A percentile compares a stretch with the other conserved stretches of the same genome.
These are phyloP conservation scores for Macroramphosus scolopax DNA, from an alignment of 2,797 vertebrate species.

Conservation along the genomic window DNA sequence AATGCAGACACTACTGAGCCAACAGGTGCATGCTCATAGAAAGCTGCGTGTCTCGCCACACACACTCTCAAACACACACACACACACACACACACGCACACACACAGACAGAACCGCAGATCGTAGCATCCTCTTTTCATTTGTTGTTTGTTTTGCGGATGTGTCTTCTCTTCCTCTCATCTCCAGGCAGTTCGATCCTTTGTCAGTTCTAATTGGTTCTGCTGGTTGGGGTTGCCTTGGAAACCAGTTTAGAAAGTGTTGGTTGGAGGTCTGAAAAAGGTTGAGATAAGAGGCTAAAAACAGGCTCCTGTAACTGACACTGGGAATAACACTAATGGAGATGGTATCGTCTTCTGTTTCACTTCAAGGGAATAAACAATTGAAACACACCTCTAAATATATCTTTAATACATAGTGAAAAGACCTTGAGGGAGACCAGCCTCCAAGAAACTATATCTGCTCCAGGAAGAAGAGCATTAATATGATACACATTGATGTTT, in stretches of 20 bases:
- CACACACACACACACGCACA: neutral
- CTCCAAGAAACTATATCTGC: too few relatives aligned
- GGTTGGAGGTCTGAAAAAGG: constrained; percentile 50
- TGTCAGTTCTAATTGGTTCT: constrained; percentile 62
- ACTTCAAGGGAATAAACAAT: too few relatives aligned
- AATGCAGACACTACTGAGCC: constrained; percentile 17
- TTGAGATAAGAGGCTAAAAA: constrained; percentile 41
- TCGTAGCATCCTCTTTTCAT: constrained; percentile 7
- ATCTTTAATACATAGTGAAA: too few relatives aligned
- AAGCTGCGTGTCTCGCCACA: too few relatives aligned
- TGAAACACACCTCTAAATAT: too few relatives aligned
- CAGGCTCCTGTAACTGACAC: constrained; percentile 24
- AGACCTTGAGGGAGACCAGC: too few relatives aligned
- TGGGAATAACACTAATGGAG: too few relatives aligned
- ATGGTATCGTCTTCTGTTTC: too few relatives aligned
- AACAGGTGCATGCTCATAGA: constrained; percentile 23
- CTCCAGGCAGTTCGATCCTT: constrained; percentile 48
- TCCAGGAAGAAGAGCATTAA: too few relatives aligned
- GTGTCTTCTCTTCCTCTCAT: constrained; percentile 41
- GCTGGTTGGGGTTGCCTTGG: constrained; percentile 63
- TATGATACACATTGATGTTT: too few relatives aligned
- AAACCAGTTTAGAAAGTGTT: constrained; percentile 61
- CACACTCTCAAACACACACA: neutral
- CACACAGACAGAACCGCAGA: constrained; percentile 1
- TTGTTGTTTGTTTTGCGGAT: constrained; percentile 34